Percentiles rank a stretch among this genome's conserved stretches.
Conservation (phyloP, 1,140 invertebrate genomes). For the Ceratosolen solmsi region DNA sequence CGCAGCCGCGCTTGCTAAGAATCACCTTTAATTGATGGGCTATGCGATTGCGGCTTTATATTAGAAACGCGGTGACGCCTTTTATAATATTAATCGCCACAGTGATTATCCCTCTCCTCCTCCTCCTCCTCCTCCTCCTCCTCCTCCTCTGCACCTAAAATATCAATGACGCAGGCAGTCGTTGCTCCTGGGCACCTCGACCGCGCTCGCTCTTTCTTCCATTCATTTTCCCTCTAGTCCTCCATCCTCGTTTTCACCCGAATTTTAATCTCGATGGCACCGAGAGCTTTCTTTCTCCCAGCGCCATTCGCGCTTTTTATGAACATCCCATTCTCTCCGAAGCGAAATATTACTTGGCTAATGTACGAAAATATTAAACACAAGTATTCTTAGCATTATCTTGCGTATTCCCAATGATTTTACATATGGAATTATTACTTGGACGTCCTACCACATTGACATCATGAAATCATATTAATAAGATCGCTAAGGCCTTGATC, state of each 20-base stretch:
- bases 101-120: background rate
- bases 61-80: background rate
- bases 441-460: too few relatives aligned
- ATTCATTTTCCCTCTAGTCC: background rate
- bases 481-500: background rate
- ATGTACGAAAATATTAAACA: background rate
- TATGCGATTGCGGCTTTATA: background rate
- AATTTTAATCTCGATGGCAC: background rate
- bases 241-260: background rate
- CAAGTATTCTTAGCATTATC: background rate
- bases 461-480: background rate
- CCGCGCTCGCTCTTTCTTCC: background rate
- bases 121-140: too few relatives aligned
- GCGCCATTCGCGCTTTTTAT: background rate
- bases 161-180: background rate
- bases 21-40: slow-evolving; percentile 13
- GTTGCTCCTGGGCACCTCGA: background rate
- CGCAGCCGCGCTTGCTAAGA: background rate
- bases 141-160: background rate
- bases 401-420: background rate
- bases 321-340: background rate
- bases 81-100: background rate
- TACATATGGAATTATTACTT: background rate
- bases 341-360: background rate
- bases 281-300: background rate